Base-by-base conservation (phyloP, 2,888 invertebrate genomes). In the Fragum fragum region DNA sequence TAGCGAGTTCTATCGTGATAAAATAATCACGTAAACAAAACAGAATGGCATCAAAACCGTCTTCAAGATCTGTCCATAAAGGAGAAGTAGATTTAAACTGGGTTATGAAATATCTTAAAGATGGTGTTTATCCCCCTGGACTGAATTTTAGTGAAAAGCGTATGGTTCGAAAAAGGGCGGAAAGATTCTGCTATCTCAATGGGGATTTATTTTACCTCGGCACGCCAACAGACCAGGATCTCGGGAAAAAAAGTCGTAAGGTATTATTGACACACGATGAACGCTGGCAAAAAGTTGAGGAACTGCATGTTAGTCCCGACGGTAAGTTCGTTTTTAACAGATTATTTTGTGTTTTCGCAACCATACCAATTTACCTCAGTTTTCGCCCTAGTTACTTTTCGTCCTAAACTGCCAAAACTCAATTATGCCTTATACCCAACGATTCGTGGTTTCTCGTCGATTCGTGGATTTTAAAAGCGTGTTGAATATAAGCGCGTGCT, bases 81-180 rank as follows among this genome's bases (percentile, higher is more conserved):
- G 73, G 66, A n/a, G 73, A 77, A 29, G 74, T 81, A 28, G 86
- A 86, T 32, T 71, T 86, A 18, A 73, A 74, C 32, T 86, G 86
- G 86, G 83, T 86, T 32, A 28, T 70, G 42, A 76, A 75, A 69
- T 86, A 86, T 47, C 61, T 86, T 1, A 83, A 76, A 70, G 74
- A 83, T 74, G 83, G 83, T n/a, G 53, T 70, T 52, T 86, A 86
- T 42, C 83, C 86, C 1, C 68, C 79, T n/a, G 83, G 83, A 55
- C 74, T 83, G 23, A 83, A 78, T 57, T 80, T 82, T 61, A 77
- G 52, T 5, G 83, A 83, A 68, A 86, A 86, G 68, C 83, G 86
- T 57, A 83, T 86, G 79, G 81, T 86, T n/a, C 63, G 86, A 36
- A 86, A 86, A 83, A 63, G 86, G 76, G 86, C 86, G 79, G 86